Percentiles rank a stretch among this genome's conserved stretches.
phyloP scores from a whole-genome alignment of 2,113 vertebrate species.

The Furnarius figulus region DNA sequence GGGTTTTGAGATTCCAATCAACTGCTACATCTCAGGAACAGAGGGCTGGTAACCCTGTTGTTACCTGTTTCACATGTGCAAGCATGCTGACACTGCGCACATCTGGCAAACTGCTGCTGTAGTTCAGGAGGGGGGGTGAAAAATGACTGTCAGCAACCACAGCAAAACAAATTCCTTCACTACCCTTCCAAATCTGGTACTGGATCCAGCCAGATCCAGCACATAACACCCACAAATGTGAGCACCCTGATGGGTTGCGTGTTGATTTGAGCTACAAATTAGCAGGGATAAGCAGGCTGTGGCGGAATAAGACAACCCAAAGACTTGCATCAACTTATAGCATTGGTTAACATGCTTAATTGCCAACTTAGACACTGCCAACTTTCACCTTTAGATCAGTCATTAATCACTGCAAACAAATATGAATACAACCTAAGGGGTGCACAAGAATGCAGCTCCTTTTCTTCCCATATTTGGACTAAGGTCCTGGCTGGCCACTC shows the following conservation, averaged over 20 bases:
- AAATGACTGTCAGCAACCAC: neutral
- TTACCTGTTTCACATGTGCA: neutral
- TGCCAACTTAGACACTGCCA: neutral
- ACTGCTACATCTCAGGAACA: neutral
- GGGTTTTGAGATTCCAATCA: neutral
- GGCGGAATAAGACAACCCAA: neutral
- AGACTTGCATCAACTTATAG: neutral
- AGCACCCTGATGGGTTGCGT: neutral
- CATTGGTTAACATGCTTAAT: fast-evolving
- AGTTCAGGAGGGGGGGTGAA: neutral
- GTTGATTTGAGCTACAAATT: neutral
- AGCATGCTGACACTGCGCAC: neutral
- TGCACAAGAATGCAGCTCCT: neutral
- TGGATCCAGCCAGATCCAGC: neutral
- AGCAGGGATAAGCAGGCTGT: fast-evolving
- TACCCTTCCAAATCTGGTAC: neutral
- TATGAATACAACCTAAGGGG: neutral
- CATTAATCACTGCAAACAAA: neutral
- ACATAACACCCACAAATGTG: neutral
- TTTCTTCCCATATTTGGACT: neutral
- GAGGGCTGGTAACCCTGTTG: neutral
- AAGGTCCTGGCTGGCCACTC: neutral
- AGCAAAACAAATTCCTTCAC: neutral
- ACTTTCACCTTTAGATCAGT: neutral
- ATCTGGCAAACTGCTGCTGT: neutral